Conservation (phyloP, 1,140 invertebrate species). For the Drosophila equinoxialis region DNA sequence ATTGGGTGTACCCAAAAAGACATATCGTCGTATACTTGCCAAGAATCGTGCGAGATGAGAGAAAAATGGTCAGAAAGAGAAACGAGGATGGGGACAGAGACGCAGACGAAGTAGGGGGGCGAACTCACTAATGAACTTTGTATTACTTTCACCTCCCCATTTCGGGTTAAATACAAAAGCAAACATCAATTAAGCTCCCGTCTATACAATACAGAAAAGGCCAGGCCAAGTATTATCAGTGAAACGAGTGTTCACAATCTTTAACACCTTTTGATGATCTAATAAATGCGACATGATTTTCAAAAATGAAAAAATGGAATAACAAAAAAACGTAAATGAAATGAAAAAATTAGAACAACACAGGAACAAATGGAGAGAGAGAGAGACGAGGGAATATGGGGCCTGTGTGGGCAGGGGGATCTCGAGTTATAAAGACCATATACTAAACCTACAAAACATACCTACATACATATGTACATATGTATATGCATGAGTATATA, state of each 20-base stretch:
- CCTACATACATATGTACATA: slow-evolving; percentile 24
- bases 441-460: slow-evolving; percentile 38
- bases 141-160: slow-evolving; percentile 49
- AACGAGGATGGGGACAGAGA: background rate
- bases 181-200: slow-evolving; percentile 39
- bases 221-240: slow-evolving; percentile 65
- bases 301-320: slow-evolving; percentile 59
- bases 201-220: slow-evolving; percentile 39
- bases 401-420: slow-evolving; percentile 13
- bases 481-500: slow-evolving; percentile 48
- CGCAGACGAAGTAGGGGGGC: slow-evolving; percentile 4
- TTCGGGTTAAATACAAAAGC: slow-evolving; percentile 10
- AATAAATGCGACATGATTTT: slow-evolving; percentile 77
- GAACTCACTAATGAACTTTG: slow-evolving; percentile 60
- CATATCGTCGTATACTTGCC: slow-evolving; percentile 24
- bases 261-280: slow-evolving; percentile 75
- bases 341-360: slow-evolving; percentile 43
- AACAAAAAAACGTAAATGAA: slow-evolving; percentile 22
- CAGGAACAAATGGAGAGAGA: background rate
- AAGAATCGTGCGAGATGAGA: background rate
- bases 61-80: background rate
- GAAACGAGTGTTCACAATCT: slow-evolving; percentile 62
- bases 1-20: slow-evolving; percentile 22
- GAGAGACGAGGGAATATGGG: background rate
- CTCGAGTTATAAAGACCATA: slow-evolving; percentile 33